Conservation (phyloP, 2,888 invertebrate genomes). For the Salpingus planirostris region DNA sequence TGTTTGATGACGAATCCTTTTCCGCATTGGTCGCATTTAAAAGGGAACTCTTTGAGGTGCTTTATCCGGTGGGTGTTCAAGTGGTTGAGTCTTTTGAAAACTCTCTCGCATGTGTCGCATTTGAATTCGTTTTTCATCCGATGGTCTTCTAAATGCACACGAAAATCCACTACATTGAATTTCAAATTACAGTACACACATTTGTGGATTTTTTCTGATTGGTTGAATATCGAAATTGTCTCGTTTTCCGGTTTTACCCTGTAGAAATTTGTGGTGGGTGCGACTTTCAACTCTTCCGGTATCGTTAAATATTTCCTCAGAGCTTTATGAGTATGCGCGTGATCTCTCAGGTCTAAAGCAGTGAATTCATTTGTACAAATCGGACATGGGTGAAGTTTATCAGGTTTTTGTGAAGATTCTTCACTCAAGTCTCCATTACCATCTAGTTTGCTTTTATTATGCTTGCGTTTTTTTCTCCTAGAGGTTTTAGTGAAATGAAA, state of each 20-base stretch:
- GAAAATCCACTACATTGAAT: constrained; percentile 21
- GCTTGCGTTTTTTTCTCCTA: constrained; percentile 2
- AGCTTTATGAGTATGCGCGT: constrained; percentile 27
- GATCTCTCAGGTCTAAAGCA: constrained; percentile 24
- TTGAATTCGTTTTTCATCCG: constrained; percentile 24
- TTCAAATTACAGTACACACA: constrained; percentile 26
- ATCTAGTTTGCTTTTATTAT: constrained; percentile 2
- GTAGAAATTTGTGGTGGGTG: constrained; percentile 14
- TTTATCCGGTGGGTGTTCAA: constrained; percentile 29
- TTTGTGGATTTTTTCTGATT: constrained; percentile 22
- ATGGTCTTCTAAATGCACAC: constrained; percentile 25
- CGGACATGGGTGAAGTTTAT: constrained; percentile 26
- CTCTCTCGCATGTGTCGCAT: constrained; percentile 29
- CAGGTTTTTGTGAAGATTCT: constrained; percentile 2
- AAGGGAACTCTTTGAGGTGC: constrained; percentile 31
- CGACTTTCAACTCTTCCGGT: constrained; percentile 18
- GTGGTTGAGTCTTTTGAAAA: constrained; percentile 29
- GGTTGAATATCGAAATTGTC: constrained; percentile 16
- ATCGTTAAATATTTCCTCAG: constrained; percentile 27
- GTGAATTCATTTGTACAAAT: constrained; percentile 27
- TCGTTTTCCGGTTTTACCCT: constrained; percentile 8
- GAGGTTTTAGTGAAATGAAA: neutral
- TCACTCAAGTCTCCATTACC: neutral
- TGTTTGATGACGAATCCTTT: constrained; percentile 31
- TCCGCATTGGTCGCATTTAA: constrained; percentile 27